Evolutionary conservation across 2,888 invertebrate species (phyloP).

Genomic region (Diaprepes abbreviatus): DNA sequence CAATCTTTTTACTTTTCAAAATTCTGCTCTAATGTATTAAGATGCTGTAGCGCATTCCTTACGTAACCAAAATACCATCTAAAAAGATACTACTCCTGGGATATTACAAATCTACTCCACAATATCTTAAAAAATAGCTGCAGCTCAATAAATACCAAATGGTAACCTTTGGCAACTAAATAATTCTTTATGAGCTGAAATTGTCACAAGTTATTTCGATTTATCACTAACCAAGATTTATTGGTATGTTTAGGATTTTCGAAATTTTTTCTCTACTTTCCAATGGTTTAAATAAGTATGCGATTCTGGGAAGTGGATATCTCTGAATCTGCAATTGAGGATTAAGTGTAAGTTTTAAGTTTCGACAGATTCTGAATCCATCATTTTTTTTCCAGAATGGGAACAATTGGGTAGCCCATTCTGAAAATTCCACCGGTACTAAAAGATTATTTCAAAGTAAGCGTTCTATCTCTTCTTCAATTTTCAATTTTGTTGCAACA

Average conservation of each 20-base stretch:
- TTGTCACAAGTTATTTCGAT: conserved; percentile 47
- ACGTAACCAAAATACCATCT: conserved; percentile 52
- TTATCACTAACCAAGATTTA: conserved; percentile 37
- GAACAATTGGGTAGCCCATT: conserved; percentile 34
- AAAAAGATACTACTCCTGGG: conserved; percentile 35
- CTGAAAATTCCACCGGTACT: conserved; percentile 33
- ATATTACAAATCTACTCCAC: conserved; percentile 57
- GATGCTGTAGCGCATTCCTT: too few species aligned
- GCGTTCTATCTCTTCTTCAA: conserved; percentile 40
- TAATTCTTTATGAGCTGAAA: conserved; percentile 56
- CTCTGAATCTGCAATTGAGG: conserved; percentile 18
- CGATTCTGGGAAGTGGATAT: conserved; percentile 37
- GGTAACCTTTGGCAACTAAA: conserved; percentile 54
- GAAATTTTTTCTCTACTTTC: conserved; percentile 36
- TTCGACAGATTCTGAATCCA: conserved; percentile 22
- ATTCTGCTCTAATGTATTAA: too few species aligned
- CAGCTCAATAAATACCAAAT: conserved; percentile 57
- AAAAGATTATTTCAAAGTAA: conserved; percentile 38
- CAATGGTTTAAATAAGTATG: conserved; percentile 39
- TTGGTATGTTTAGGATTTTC: conserved; percentile 44
- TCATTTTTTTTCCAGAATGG: conserved; percentile 26
- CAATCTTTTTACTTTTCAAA: too few species aligned
- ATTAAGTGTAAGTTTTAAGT: conserved; percentile 32
- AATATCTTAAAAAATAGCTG: conserved; percentile 58
- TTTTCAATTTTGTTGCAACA: conserved; percentile 46